These are phyloP conservation scores for Drosophila biarmipes DNA, from an alignment of 1,140 invertebrate species.

Conservation along the genomic window DNA sequence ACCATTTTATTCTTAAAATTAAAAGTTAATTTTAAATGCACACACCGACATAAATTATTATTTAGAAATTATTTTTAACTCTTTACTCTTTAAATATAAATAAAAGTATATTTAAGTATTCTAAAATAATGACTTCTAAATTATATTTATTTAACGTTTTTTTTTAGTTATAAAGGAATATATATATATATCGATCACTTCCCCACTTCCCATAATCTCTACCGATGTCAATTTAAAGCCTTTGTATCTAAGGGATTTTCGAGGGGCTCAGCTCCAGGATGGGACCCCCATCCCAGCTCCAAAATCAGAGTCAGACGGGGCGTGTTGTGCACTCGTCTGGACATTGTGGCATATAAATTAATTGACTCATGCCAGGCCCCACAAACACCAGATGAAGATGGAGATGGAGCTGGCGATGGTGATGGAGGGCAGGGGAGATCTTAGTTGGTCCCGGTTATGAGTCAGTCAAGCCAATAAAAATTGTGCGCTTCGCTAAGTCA, in stretches of 20 bases:
- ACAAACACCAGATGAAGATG: slow-evolving; percentile 9
- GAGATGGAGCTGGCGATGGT: background rate
- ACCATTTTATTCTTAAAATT: no score
- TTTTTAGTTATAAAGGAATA: slow-evolving; percentile 4
- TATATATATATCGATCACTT: slow-evolving; percentile 32
- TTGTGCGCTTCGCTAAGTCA: slow-evolving; percentile 64
- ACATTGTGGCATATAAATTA: slow-evolving; percentile 71
- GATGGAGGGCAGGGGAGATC: background rate
- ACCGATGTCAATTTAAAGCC: slow-evolving; percentile 54
- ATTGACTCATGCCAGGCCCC: slow-evolving; percentile 71
- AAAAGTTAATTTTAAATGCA: no score
- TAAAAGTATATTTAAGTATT: no score
- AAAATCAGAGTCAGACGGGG: slow-evolving; percentile 51
- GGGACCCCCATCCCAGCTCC: no score
- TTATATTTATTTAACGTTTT: background rate
- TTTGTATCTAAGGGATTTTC: slow-evolving; percentile 32
- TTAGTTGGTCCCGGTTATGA: slow-evolving; percentile 39
- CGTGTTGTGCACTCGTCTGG: slow-evolving; percentile 66
- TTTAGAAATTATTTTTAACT: no score
- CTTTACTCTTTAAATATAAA: no score
- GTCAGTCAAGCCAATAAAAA: slow-evolving; percentile 65
- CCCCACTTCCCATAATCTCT: slow-evolving; percentile 46
- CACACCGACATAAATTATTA: no score
- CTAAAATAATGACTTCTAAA: no score
- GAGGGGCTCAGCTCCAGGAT: slow-evolving; percentile 10